Percentiles rank a stretch among this genome's conserved stretches.
These are phyloP conservation scores for Tiliqua scincoides DNA, from an alignment of 2,113 vertebrate genomes.

Conservation along the genomic window DNA sequence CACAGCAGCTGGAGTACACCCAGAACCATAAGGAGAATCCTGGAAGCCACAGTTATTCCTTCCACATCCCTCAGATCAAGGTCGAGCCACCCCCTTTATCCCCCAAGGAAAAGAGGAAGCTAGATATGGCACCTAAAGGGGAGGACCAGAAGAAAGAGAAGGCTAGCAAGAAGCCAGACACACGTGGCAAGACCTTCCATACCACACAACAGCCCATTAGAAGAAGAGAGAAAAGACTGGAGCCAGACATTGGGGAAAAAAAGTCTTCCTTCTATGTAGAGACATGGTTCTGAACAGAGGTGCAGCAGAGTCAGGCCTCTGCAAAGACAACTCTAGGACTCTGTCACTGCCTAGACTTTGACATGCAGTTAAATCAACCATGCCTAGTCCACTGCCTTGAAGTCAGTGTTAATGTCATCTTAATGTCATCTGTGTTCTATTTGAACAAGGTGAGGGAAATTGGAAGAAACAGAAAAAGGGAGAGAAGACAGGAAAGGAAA, in stretches of 20 bases:
- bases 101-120: slow-evolving; percentile 62
- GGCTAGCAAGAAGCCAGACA: slow-evolving; percentile 79
- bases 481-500: not conserved
- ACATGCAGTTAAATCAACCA: not conserved
- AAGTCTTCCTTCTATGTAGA: slow-evolving; percentile 76
- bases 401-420: not conserved
- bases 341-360: not conserved
- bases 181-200: slow-evolving; percentile 82
- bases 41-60: slow-evolving; percentile 53
- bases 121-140: slow-evolving; percentile 63
- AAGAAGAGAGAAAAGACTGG: not conserved
- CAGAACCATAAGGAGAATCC: slow-evolving; percentile 45
- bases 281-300: slow-evolving; percentile 79
- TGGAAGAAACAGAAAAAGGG: not conserved
- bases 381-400: too few species aligned
- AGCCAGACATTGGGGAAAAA: slow-evolving; percentile 42
- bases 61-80: slow-evolving; percentile 69
- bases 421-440: not conserved
- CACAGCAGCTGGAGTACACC: slow-evolving; percentile 67
- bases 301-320: not conserved
- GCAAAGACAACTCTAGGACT: not conserved
- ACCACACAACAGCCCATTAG: slow-evolving; percentile 43
- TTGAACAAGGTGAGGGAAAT: not conserved
- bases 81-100: slow-evolving; percentile 72
- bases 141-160: slow-evolving; percentile 61